These are phyloP conservation scores for Arremon aurantiirostris DNA, from an alignment of 2,797 vertebrate species.

Conservation along the genomic window DNA sequence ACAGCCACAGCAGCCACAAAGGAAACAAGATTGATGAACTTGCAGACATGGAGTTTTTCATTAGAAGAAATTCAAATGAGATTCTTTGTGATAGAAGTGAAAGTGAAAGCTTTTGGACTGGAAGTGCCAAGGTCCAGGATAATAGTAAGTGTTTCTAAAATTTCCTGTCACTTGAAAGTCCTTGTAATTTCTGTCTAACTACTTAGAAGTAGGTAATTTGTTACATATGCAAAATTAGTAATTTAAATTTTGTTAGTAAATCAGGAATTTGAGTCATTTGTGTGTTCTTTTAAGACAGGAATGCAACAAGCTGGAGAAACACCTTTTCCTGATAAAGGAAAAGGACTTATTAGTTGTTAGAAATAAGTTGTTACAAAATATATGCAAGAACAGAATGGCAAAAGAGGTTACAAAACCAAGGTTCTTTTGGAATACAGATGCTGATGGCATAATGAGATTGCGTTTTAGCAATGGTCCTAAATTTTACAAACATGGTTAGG, in stretches of 20 bases:
- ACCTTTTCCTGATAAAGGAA: neutral
- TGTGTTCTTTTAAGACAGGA: neutral
- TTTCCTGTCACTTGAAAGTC: neutral
- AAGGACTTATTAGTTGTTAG: neutral
- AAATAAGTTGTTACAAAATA: neutral
- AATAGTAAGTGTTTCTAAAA: constrained; percentile 62
- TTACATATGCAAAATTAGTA: rapidly evolving
- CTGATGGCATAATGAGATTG: neutral
- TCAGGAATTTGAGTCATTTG: neutral
- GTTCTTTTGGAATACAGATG: neutral
- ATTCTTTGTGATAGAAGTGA: constrained; percentile 54
- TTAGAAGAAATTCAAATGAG: constrained; percentile 59
- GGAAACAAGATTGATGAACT: constrained; percentile 60
- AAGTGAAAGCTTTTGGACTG: constrained; percentile 65
- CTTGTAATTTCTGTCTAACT: neutral
- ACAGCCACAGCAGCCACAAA: constrained; percentile 13
- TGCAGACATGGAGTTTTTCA: constrained; percentile 25
- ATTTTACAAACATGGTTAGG: neutral
- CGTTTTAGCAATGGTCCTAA: neutral
- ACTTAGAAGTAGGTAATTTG: neutral
- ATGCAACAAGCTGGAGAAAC: neutral
- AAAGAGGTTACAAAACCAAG: neutral
- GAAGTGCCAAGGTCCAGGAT: constrained; percentile 68
- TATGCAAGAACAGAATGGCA: neutral
- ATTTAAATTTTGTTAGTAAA: neutral